Conservation (phyloP, 1,140 invertebrate genomes). For the Diabrotica undecimpunctata region DNA sequence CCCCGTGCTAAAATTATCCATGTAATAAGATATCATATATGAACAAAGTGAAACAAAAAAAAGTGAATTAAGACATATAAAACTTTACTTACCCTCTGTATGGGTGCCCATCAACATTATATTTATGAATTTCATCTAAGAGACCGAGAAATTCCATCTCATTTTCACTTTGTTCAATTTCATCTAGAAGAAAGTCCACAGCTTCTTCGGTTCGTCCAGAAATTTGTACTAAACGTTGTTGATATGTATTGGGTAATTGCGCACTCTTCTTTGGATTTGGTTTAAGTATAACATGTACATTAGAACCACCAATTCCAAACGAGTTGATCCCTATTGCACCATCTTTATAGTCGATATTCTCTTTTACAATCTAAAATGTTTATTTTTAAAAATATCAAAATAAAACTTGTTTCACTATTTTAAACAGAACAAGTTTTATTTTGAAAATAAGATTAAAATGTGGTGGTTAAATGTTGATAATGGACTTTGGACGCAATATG, state of each 20-base stretch:
- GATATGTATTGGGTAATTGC: conserved; percentile 5
- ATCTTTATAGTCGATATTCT: conserved; percentile 46
- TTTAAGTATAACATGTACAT: conserved; percentile 63
- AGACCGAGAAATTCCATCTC: neutral
- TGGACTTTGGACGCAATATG: too few species aligned
- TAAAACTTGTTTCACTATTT: too few species aligned
- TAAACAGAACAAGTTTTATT: too few species aligned
- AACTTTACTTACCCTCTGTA: neutral
- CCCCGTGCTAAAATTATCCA: too few species aligned
- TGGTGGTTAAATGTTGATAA: too few species aligned
- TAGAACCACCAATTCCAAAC: conserved; percentile 59
- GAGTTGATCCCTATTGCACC: conserved; percentile 52
- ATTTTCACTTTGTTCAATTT: conserved; percentile 51
- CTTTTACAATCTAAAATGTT: neutral
- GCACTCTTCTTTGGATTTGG: conserved; percentile 26
- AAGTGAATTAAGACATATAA: too few species aligned
- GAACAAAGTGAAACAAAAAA: too few species aligned
- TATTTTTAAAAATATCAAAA: too few species aligned
- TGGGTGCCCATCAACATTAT: neutral
- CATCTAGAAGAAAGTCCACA: conserved; percentile 63
- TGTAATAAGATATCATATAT: too few species aligned
- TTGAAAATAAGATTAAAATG: too few species aligned
- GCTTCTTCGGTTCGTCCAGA: conserved; percentile 83
- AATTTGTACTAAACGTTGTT: conserved; percentile 62
- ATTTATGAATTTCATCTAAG: neutral